Conservation (phyloP, 1,140 invertebrate genomes). For the Dinoponera quadriceps region DNA sequence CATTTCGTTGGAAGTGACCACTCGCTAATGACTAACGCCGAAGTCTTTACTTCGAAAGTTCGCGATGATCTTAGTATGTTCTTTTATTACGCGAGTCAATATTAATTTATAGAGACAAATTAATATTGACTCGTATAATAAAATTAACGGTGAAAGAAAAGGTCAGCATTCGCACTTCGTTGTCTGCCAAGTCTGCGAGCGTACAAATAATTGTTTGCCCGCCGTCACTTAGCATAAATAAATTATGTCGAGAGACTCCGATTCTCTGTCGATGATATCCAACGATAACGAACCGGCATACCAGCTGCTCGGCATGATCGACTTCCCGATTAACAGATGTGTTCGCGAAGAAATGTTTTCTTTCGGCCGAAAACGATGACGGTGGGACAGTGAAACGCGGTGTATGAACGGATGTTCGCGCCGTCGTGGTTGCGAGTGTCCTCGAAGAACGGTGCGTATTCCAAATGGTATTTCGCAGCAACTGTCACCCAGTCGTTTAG, state of each 20-base stretch:
- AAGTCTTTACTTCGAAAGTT: not conserved
- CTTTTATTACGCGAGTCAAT: too few species aligned
- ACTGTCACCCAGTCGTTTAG: constrained; percentile 40
- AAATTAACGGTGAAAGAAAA: not conserved
- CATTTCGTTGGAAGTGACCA: not conserved
- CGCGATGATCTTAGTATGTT: too few species aligned
- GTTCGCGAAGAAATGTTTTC: not conserved
- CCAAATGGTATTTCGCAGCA: constrained; percentile 56
- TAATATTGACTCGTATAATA: too few species aligned
- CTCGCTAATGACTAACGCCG: not conserved
- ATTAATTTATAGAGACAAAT: too few species aligned
- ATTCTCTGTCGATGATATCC: not conserved
- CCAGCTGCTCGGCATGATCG: not conserved
- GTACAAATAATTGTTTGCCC: too few species aligned
- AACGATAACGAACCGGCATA: not conserved
- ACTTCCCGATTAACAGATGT: constrained; percentile 5
- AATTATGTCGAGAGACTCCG: not conserved
- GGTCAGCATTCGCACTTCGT: not conserved
- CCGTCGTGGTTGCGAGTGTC: constrained; percentile 26
- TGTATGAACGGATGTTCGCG: not conserved
- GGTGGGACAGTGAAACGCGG: not conserved
- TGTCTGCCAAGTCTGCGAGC: not conserved
- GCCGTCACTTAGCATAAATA: not conserved
- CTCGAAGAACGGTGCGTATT: constrained; percentile 62
- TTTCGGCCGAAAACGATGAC: constrained; percentile 28